A percentile compares a stretch with the other conserved stretches of the same genome.
phyloP scores from a whole-genome alignment of 2,888 invertebrate genomes.

The Argyra leucocephala region DNA sequence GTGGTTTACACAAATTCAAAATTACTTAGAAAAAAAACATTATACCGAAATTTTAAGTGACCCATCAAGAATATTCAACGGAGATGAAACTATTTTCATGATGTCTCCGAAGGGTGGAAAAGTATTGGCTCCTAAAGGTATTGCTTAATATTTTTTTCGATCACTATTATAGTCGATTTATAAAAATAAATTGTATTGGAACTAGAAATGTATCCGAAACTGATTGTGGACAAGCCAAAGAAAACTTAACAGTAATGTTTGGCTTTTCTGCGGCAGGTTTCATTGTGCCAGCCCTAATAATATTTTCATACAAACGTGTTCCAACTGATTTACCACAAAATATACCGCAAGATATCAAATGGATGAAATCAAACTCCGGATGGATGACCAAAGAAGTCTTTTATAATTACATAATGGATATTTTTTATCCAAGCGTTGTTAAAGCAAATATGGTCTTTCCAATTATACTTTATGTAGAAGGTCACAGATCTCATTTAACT shows the following conservation, averaged over 20 bases:
- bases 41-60: conserved; percentile 26
- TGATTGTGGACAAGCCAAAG: conserved; percentile 10
- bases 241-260: conserved; percentile 12
- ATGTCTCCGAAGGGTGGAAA: not conserved
- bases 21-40: not conserved
- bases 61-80: conserved; percentile 29
- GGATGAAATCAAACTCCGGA: not conserved
- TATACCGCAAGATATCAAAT: not conserved
- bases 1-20: conserved; percentile 27
- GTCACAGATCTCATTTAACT: not conserved
- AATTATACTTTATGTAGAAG: not conserved
- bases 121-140: not conserved
- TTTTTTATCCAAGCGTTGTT: not conserved
- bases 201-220: conserved; percentile 10
- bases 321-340: not conserved
- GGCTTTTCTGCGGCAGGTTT: too few species aligned
- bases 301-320: not conserved
- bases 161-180: too few species aligned
- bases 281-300: too few species aligned
- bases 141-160: too few species aligned
- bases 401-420: too few species aligned
- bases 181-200: not conserved
- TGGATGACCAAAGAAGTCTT: conserved; percentile 13
- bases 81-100: conserved; percentile 30
- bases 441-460: conserved; percentile 12